Base-by-base conservation (phyloP, 2,113 vertebrate genomes). In the Anguilla rostrata region DNA sequence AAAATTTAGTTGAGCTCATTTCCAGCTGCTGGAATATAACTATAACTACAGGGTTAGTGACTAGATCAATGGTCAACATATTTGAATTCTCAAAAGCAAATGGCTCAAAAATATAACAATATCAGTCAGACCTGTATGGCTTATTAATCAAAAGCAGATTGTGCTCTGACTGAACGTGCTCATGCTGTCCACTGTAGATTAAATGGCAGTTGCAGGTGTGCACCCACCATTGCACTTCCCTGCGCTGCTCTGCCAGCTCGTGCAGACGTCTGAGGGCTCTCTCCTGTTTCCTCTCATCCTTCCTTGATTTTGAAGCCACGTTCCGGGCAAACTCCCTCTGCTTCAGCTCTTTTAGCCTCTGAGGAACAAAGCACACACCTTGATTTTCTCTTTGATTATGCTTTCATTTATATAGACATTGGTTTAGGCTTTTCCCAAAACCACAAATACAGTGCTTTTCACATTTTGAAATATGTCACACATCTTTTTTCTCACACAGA, bases 301-400 rank as follows among this genome's bases (percentile, higher is more conserved):
- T 97, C 57, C 96, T 94, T 43, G 95, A 96, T 90, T 97, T 98
- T 43, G 96, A 97, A 56, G 97, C 96, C 90, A 97, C 95, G 16
- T 97, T 97, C 85, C 97, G 93, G 85, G 96, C 96, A 92, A 97
- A 98, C 92, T 98, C 97, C 87, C 97, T 96, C 92, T 98, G 97
- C 83, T 98, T 97, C 90, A 98, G 92, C 78, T 98, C 97, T 92
- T 98, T 98, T 88, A 98, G 95, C n/a, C 97, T 95, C 97, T 98
- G 92, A 88, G 79, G 66, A 34, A 91, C 90, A 81, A 79, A 66
- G 39, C 85, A 83, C 84, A 80, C 57, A 43, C 41, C 83, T 86
- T 41, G 49, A 12, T 39, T 86, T 89, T 83, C 84, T 87, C 39
- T 66, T 20, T 22, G 71, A 75, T 14, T 75, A 9, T 75, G n/a